Conservation (phyloP, 2,113 vertebrate species). For the Burhinus bistriatus region DNA sequence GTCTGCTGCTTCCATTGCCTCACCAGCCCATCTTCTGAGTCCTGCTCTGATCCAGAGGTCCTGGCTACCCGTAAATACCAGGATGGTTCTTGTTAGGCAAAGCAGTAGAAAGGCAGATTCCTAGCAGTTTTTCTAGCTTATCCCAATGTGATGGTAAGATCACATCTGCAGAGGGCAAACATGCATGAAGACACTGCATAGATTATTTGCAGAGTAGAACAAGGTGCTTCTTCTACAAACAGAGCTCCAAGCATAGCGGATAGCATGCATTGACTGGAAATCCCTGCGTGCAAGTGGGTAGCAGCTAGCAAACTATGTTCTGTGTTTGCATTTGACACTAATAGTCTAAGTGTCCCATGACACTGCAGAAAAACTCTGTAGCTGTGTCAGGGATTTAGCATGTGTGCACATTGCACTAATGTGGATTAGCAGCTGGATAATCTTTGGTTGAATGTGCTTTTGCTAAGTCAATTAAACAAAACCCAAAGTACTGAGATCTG, state of each 20-base stretch:
- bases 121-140: not conserved
- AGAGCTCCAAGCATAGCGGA: not conserved
- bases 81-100: not conserved
- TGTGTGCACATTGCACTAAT: not conserved
- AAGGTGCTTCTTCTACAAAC: not conserved
- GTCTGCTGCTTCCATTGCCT: not conserved
- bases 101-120: not conserved
- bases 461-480: conserved; percentile 44
- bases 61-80: not conserved
- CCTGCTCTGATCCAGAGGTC: not conserved
- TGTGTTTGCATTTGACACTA: not conserved
- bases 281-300: fast-evolving
- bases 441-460: conserved; percentile 44
- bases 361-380: not conserved
- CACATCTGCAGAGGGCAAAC: not conserved
- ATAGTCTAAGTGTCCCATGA: not conserved
- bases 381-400: not conserved
- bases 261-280: fast-evolving
- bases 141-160: not conserved
- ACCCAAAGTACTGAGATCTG: not conserved
- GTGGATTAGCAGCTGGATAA: conserved; percentile 33
- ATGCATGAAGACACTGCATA: not conserved
- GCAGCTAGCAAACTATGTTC: not conserved
- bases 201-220: not conserved
- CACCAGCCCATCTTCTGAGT: not conserved